A percentile compares a stretch with the other conserved stretches of the same genome.
These are phyloP conservation scores for Chondrilla cf. caribensis DNA, from an alignment of 37 sponge, comb jelly and placozoan genomes.

Conservation along the genomic window DNA sequence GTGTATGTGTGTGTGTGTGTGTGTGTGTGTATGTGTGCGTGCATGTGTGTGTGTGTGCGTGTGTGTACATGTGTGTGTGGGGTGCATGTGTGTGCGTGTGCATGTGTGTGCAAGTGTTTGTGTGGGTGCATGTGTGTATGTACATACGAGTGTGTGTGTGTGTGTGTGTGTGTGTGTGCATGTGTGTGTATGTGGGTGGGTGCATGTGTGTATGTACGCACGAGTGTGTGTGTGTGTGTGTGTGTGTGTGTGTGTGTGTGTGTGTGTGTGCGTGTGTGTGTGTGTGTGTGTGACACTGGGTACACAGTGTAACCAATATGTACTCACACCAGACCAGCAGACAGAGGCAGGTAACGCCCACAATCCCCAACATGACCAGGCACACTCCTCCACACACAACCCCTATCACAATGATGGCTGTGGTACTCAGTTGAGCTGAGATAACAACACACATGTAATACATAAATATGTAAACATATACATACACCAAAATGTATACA, in stretches of 20 bases:
- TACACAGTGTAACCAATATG: too few species aligned
- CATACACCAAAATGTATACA: not conserved
- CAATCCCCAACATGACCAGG: too few species aligned
- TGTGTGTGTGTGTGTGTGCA: conserved; percentile 8
- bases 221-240: conserved; percentile 16
- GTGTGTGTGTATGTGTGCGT: not conserved
- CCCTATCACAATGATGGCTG: too few species aligned
- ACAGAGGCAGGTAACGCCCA: too few species aligned
- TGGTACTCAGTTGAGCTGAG: too few species aligned
- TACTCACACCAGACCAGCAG: too few species aligned
- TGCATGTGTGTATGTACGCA: not conserved
- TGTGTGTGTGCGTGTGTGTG: conserved; percentile 18
- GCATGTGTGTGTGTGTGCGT: not conserved
- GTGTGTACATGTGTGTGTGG: not conserved
- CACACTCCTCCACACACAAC: too few species aligned
- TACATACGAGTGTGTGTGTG: not conserved
- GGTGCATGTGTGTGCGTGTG: conserved; percentile 6
- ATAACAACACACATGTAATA: not conserved
- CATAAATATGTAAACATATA: not conserved
- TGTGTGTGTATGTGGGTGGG: conserved; percentile 6
- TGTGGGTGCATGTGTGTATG: too few species aligned
- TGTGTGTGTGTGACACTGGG: not conserved
- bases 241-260: conserved; percentile 21
- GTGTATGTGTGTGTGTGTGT: not conserved
- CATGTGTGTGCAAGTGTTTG: not conserved